These are phyloP conservation scores for Melanotaenia pygmaea DNA, from an alignment of 2,797 vertebrate genomes.

Conservation along the genomic window DNA sequence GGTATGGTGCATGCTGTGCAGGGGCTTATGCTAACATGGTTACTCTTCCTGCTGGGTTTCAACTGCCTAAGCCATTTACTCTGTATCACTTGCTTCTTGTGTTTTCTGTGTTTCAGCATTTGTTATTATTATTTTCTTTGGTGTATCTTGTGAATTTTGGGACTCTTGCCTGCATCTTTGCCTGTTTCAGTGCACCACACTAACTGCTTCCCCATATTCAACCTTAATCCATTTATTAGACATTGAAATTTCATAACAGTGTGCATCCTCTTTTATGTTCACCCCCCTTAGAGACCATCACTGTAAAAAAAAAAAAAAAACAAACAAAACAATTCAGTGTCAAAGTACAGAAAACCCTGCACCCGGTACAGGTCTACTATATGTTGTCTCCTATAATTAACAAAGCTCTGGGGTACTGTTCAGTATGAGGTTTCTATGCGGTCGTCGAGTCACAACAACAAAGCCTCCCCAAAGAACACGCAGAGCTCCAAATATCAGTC, in stretches of 20 bases:
- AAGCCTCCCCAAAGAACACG: slow-evolving; percentile 32
- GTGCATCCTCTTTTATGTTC: background rate
- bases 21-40: background rate
- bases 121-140: background rate
- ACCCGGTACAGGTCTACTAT: slow-evolving; percentile 1
- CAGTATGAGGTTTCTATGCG: slow-evolving; percentile 31
- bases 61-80: background rate
- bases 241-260: background rate
- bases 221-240: background rate
- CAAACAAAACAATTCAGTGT: background rate
- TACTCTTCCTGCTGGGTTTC: background rate
- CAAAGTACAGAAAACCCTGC: slow-evolving; percentile 13
- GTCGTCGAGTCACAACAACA: slow-evolving; percentile 48
- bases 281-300: background rate
- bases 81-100: background rate
- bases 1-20: too few species aligned
- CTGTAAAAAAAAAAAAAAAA: too few species aligned
- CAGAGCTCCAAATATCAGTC: slow-evolving; percentile 32
- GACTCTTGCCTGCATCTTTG: background rate
- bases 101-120: background rate
- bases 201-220: background rate
- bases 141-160: background rate
- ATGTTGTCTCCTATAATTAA: slow-evolving; percentile 32
- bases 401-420: slow-evolving; percentile 38
- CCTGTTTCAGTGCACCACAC: background rate